A percentile compares a stretch with the other conserved stretches of the same genome.
phyloP scores from a whole-genome alignment of 2,797 vertebrate species.

The Echeneis naucrates region DNA sequence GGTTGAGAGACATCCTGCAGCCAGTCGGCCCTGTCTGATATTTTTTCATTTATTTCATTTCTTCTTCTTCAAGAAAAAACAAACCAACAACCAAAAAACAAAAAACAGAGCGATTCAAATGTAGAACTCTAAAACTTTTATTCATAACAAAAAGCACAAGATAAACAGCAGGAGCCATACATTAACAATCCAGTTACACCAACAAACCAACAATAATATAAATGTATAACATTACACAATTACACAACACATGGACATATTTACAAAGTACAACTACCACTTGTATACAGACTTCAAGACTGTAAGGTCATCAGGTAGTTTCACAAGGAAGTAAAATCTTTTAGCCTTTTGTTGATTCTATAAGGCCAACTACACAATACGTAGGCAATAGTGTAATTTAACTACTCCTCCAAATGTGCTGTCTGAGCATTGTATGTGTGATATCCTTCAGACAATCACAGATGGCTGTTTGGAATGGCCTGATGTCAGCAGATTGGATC shows the following conservation, averaged over 20 bases:
- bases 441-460: conserved; percentile 70
- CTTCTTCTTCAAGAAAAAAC: too few relatives aligned
- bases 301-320: conserved; percentile 34
- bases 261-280: conserved; percentile 60
- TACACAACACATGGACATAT: conserved; percentile 65
- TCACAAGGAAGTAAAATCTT: conserved; percentile 21
- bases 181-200: conserved; percentile 53
- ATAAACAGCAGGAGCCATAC: conserved; percentile 44
- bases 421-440: conserved; percentile 53
- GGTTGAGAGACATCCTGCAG: background rate
- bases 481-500: conserved; percentile 81
- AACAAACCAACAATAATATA: conserved; percentile 64
- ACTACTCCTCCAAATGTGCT: conserved; percentile 67
- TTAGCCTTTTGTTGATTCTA: conserved; percentile 27
- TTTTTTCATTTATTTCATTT: background rate
- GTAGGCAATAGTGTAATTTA: conserved; percentile 64
- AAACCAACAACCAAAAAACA: conserved; percentile 9
- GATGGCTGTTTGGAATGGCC: conserved; percentile 71
- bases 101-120: conserved; percentile 9
- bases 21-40: background rate
- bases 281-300: conserved; percentile 25
- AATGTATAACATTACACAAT: conserved; percentile 66
- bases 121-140: conserved; percentile 68
- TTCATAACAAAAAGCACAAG: conserved; percentile 80
- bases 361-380: conserved; percentile 12